phyloP scores from a whole-genome alignment of 2,113 vertebrate genomes.

The Phyllostomus hastatus region DNA sequence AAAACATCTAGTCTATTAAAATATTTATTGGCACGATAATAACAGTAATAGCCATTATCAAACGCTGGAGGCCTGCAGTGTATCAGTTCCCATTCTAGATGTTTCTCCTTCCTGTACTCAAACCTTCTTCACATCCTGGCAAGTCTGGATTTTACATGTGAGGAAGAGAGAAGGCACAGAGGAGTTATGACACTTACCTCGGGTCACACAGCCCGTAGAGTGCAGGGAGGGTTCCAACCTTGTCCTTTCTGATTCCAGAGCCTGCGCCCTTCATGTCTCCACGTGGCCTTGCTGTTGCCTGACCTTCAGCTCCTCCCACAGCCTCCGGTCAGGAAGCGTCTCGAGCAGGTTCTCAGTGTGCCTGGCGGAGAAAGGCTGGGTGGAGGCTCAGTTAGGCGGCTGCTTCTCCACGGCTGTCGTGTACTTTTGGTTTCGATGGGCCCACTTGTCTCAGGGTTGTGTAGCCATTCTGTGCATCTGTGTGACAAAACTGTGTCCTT shows the following conservation, averaged over 20 bases:
- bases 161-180: background rate
- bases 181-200: background rate
- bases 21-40: background rate
- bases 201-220: background rate
- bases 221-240: background rate
- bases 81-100: background rate
- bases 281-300: background rate
- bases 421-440: background rate
- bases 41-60: background rate
- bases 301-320: background rate
- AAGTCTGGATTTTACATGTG: background rate
- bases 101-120: background rate
- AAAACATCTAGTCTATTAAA: background rate
- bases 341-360: background rate
- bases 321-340: background rate
- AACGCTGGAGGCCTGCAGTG: rapidly evolving
- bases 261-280: background rate
- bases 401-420: background rate
- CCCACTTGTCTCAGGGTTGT: background rate
- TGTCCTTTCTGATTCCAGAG: background rate
- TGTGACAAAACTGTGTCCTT: background rate
- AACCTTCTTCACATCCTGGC: background rate
- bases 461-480: background rate
- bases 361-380: background rate
- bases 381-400: background rate